phyloP scores from a whole-genome alignment of 2,113 vertebrate species.

The Xenus cinereus region DNA sequence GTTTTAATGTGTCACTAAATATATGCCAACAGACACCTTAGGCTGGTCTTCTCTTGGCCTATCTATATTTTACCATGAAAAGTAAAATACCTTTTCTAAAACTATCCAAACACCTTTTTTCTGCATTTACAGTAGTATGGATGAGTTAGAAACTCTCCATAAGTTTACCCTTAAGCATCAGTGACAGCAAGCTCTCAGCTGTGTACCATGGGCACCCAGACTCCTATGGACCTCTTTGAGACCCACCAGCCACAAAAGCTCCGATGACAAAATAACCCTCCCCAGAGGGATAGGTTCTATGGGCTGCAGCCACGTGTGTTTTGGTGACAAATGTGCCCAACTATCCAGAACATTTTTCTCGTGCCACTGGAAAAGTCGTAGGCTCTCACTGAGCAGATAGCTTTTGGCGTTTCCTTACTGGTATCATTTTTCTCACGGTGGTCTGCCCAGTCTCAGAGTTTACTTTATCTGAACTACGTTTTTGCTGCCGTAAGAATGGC shows the following conservation, averaged over 20 bases:
- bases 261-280: background rate
- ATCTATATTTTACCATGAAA: background rate
- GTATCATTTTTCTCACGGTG: background rate
- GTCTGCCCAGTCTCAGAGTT: background rate
- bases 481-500: background rate
- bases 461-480: background rate
- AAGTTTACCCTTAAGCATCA: background rate
- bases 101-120: background rate
- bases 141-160: background rate
- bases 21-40: background rate
- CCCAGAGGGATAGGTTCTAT: too few relatives aligned
- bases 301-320: background rate
- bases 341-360: background rate
- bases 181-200: background rate
- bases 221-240: background rate
- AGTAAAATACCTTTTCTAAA: background rate
- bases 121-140: background rate
- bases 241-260: background rate
- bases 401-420: background rate
- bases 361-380: accelerated
- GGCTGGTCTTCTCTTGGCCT: background rate
- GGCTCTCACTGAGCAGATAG: accelerated
- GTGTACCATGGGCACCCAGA: background rate
- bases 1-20: background rate
- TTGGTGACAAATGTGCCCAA: background rate